Evolutionary conservation across 2,113 vertebrate genomes (phyloP).

Genomic region (Urocitellus parryii): DNA sequence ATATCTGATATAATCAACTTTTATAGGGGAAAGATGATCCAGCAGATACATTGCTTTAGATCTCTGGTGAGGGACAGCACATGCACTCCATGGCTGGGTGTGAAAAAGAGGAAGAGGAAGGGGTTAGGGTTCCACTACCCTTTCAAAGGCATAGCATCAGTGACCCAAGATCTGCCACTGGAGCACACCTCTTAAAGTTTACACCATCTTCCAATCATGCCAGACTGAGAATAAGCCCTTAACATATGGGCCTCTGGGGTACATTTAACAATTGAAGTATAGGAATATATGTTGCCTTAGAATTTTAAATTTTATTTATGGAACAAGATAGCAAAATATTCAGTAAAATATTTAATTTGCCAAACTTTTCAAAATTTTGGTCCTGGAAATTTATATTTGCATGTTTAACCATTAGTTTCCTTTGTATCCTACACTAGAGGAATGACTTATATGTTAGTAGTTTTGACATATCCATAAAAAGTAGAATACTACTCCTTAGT

Average conservation of each 20-base stretch:
- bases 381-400: constrained; percentile 7
- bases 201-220: background rate
- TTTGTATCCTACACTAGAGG: background rate
- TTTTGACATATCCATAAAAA: background rate
- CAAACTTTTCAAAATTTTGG: background rate
- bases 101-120: background rate
- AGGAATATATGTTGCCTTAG: background rate
- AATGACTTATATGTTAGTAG: background rate
- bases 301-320: background rate
- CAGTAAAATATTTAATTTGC: background rate
- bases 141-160: background rate
- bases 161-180: background rate
- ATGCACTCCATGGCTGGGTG: background rate
- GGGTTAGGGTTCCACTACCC: too few relatives aligned
- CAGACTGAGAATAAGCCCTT: background rate
- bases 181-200: background rate
- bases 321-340: background rate
- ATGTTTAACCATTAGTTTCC: background rate
- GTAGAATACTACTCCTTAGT: background rate
- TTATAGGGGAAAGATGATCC: too few relatives aligned
- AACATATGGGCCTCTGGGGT: too few relatives aligned
- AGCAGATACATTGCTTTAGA: background rate
- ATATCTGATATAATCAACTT: background rate
- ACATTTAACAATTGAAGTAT: background rate
- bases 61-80: background rate